Conservation (phyloP, 2,888 invertebrate genomes). For the Drosophila sordidula region DNA sequence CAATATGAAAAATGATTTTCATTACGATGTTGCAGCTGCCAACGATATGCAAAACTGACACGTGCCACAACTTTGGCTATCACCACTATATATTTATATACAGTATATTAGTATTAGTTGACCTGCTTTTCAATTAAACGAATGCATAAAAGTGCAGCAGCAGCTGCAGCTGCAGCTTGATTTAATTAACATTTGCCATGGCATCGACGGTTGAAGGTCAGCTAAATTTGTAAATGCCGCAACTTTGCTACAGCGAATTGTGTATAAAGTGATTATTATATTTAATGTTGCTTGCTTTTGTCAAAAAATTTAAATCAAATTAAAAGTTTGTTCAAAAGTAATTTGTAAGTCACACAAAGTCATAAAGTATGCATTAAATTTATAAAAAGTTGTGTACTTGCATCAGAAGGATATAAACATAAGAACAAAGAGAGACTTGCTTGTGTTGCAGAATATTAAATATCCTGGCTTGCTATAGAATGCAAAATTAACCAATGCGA, state of each 20-base stretch:
- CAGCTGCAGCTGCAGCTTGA: conserved; percentile 32
- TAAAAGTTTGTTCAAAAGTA: not conserved
- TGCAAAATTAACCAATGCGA: too few species aligned
- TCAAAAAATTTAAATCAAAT: not conserved
- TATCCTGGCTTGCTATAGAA: too few species aligned
- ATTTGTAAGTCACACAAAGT: too few species aligned
- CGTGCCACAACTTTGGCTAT: conserved; percentile 16
- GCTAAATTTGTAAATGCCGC: conserved; percentile 20
- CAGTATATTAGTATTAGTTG: not conserved
- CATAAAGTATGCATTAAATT: too few species aligned
- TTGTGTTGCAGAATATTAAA: too few species aligned
- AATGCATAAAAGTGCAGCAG: conserved; percentile 45
- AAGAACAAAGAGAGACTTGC: too few species aligned
- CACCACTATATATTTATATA: not conserved
- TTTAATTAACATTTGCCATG: conserved; percentile 46
- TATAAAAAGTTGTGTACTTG: too few species aligned
- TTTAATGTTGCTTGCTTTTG: not conserved
- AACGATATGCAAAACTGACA: conserved; percentile 16
- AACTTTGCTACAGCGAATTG: conserved; percentile 24
- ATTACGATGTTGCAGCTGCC: conserved; percentile 29
- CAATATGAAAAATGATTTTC: conserved; percentile 25
- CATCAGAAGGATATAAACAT: too few species aligned
- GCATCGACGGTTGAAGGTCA: conserved; percentile 25
- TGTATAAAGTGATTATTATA: not conserved
- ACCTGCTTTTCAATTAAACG: conserved; percentile 44